phyloP scores from a whole-genome alignment of 2,888 invertebrate species.

The Caenorhabditis japonica region DNA sequence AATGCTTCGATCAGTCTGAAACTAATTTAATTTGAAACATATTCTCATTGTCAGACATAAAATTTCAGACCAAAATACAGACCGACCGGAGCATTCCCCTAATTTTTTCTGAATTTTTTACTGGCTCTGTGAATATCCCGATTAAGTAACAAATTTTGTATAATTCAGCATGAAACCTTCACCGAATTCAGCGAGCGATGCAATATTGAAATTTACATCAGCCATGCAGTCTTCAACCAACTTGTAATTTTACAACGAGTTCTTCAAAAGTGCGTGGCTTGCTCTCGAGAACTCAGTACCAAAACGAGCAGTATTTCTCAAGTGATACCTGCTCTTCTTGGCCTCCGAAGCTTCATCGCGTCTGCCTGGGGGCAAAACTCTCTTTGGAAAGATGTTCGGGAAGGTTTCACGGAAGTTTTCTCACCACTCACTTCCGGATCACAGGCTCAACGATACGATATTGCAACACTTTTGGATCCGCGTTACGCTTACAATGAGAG shows the following conservation, averaged over 20 bases:
- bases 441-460: background rate
- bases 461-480: constrained; percentile 4
- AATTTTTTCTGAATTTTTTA: background rate
- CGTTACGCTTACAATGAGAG: background rate
- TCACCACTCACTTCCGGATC: background rate
- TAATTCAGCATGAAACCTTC: constrained; percentile 30
- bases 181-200: background rate
- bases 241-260: constrained; percentile 8
- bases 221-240: background rate
- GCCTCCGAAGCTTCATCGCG: background rate
- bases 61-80: background rate
- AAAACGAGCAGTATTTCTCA: constrained; percentile 18
- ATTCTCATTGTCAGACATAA: background rate
- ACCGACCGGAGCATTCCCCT: background rate
- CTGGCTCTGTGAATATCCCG: background rate
- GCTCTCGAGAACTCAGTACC: background rate
- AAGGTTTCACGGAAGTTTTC: background rate
- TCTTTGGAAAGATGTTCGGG: background rate
- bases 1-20: no score
- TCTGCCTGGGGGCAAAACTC: background rate
- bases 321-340: constrained; percentile 18
- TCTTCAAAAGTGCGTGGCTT: constrained; percentile 7
- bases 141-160: background rate
- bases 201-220: constrained; percentile 1
- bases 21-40: background rate